Evolutionary conservation across 2,888 invertebrate genomes (phyloP).

Genomic region (Cheilosia soror): DNA sequence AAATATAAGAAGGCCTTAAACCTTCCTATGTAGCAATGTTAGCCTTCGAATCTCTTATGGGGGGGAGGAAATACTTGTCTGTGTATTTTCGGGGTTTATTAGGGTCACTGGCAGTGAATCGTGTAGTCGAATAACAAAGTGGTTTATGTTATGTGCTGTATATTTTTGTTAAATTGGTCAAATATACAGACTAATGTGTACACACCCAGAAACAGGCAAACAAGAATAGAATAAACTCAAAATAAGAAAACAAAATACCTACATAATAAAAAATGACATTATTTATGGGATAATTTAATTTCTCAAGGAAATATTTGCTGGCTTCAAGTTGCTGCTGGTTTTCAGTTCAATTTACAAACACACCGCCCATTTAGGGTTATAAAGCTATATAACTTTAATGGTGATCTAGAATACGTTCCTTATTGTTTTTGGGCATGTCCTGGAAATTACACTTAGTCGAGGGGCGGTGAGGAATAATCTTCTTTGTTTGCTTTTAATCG

Average conservation of each 20-base stretch:
- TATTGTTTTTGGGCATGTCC: neutral
- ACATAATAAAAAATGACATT: constrained; percentile 17
- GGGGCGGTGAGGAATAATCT: constrained; percentile 26
- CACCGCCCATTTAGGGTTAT: neutral
- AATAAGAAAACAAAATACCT: constrained; percentile 4
- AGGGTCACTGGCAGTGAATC: constrained; percentile 43
- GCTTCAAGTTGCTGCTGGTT: constrained; percentile 1
- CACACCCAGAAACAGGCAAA: neutral
- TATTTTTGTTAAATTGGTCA: constrained; percentile 61
- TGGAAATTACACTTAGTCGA: constrained; percentile 39
- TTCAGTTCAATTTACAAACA: neutral
- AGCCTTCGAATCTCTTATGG: neutral
- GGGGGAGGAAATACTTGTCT: constrained; percentile 4
- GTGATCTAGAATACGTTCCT: constrained; percentile 5
- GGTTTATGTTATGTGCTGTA: constrained; percentile 56
- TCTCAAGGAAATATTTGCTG: constrained; percentile 1
- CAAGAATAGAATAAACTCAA: constrained; percentile 32
- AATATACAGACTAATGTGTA: constrained; percentile 3
- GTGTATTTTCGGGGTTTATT: constrained; percentile 51
- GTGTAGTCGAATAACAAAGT: constrained; percentile 57
- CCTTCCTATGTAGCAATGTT: neutral
- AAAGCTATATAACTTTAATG: constrained; percentile 20
- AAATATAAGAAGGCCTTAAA: constrained; percentile 24
- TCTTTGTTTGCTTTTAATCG: constrained; percentile 50
- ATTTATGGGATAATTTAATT: constrained; percentile 38